These are phyloP conservation scores for Acanthurus tractus DNA, from an alignment of 2,797 vertebrate species.

Conservation along the genomic window DNA sequence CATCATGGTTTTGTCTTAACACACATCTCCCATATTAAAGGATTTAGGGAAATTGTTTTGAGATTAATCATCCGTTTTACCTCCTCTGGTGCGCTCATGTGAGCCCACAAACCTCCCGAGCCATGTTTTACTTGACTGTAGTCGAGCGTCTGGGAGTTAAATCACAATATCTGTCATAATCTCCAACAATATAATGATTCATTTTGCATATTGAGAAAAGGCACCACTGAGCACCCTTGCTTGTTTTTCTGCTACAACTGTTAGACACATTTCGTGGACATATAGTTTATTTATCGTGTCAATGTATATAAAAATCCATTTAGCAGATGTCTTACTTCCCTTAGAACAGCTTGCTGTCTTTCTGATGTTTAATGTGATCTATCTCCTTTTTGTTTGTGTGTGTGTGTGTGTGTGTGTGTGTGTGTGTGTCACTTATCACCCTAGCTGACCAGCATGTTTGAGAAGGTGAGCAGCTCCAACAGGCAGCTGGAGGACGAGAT, in stretches of 20 bases:
- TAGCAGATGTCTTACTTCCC: constrained; percentile 1
- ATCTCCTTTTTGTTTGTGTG: not conserved
- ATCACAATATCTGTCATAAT: constrained; percentile 16
- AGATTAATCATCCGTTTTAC: not conserved
- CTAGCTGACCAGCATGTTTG: constrained; percentile 90
- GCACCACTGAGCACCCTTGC: constrained; percentile 1
- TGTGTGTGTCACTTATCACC: constrained; percentile 18
- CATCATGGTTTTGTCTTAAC: not conserved
- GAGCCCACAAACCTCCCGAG: not conserved
- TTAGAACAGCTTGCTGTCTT: constrained; percentile 14
- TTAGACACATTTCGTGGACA: constrained; percentile 17
- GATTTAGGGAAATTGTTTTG: not conserved
- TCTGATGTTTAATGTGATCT: not conserved
- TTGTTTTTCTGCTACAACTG: not conserved
- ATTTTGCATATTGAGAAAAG: constrained; percentile 9
- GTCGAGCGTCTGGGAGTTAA: constrained; percentile 20
- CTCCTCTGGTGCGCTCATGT: not conserved
- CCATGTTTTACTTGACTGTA: not conserved
- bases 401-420: not conserved
- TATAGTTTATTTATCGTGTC: not conserved
- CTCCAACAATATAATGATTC: constrained; percentile 24
- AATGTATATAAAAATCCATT: not conserved
- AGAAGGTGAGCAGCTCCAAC: constrained; percentile 89
- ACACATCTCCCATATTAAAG: constrained; percentile 28
- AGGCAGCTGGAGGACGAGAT: constrained; percentile 95